Evolutionary conservation across 2,888 invertebrate genomes (phyloP).

Genomic region (Tetramorium bicarinatum): DNA sequence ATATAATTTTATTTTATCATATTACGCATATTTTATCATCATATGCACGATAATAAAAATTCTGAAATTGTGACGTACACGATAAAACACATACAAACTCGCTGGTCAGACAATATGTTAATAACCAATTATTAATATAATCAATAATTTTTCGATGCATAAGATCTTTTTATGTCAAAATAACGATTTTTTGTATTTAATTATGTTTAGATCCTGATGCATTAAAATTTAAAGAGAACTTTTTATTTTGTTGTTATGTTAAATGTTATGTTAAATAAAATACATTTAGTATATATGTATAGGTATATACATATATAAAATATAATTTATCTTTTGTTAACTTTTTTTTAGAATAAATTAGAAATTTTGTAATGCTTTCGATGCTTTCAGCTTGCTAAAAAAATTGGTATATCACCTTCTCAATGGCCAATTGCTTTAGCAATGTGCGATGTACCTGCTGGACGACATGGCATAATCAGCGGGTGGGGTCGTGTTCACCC

Average conservation of each 20-base stretch:
- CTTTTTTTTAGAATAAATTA: background rate
- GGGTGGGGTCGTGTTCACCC: conserved; percentile 55
- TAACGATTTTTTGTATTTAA: too few species aligned
- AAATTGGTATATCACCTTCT: background rate
- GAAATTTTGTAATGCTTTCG: background rate
- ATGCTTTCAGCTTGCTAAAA: conserved; percentile 38
- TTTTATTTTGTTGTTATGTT: background rate
- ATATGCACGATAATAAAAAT: too few species aligned
- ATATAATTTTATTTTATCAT: too few species aligned
- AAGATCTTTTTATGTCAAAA: too few species aligned
- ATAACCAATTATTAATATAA: too few species aligned
- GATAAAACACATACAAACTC: too few species aligned
- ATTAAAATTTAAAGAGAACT: background rate
- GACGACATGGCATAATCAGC: conserved; percentile 17
- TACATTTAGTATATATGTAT: background rate
- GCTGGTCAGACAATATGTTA: too few species aligned
- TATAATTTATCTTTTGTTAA: background rate
- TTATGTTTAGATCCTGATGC: background rate
- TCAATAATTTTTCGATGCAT: too few species aligned
- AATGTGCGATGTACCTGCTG: background rate
- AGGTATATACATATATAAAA: background rate
- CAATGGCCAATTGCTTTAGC: conserved; percentile 55
- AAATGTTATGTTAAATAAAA: background rate
- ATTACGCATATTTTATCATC: too few species aligned
- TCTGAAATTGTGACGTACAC: too few species aligned